phyloP scores from a whole-genome alignment of 2,888 invertebrate species.

The Blera fallax region DNA sequence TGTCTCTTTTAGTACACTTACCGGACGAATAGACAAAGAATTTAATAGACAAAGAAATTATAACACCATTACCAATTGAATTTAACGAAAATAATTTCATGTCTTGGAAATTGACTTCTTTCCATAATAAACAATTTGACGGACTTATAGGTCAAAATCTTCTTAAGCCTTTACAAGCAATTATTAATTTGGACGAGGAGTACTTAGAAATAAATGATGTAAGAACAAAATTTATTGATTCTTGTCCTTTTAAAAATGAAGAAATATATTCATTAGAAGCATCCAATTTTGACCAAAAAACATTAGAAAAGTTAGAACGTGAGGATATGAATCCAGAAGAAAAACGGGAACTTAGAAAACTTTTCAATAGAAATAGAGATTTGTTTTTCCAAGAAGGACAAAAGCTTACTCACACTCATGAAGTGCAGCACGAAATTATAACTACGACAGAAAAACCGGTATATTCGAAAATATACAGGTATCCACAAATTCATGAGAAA shows the following conservation, averaged over 20 bases:
- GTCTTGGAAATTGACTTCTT: background rate
- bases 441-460: constrained; percentile 37
- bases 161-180: too few relatives aligned
- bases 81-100: background rate
- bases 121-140: background rate
- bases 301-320: background rate
- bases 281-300: constrained; percentile 18
- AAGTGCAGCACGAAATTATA: constrained; percentile 43
- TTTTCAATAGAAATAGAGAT: constrained; percentile 37
- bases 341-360: constrained; percentile 3
- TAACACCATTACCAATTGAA: background rate
- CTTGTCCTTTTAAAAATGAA: background rate
- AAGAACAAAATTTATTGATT: background rate
- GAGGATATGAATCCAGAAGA: constrained; percentile 20
- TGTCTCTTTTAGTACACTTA: background rate
- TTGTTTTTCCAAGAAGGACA: constrained; percentile 49
- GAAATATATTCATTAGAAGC: background rate
- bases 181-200: background rate
- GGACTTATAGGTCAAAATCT: too few relatives aligned
- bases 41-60: background rate
- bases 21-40: too few relatives aligned
- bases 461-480: constrained; percentile 58
- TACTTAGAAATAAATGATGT: background rate
- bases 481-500: too few relatives aligned
- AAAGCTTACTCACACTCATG: constrained; percentile 30